Base-by-base conservation (phyloP, 2,888 invertebrate species). In the Hydroisotoma schaefferi region DNA sequence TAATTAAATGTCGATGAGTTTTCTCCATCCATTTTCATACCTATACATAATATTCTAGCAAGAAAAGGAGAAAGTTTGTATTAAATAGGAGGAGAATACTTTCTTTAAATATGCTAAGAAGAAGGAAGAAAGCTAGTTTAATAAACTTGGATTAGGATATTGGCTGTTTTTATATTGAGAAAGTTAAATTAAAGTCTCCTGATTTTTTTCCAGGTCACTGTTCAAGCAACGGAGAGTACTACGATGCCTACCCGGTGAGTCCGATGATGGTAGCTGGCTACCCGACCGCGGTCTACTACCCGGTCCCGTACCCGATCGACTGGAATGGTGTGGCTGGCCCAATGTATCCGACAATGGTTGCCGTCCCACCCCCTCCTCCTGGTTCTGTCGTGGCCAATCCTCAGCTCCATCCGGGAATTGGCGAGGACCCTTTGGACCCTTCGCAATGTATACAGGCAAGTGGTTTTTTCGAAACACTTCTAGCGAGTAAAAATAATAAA, bases 201-300 rank as follows among this genome's bases (percentile, higher is more conserved):
- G 20, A 44, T 46, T 59, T 28, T 55, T 38, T 33, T 28, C 37
- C 51, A 70, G 71, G 71, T 59, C 68, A 69, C 40, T 69, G 70
- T 60, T 63, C 67, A 49, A 61, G 65, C 48, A 67, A 58, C 38
- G 71, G 71, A 44, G 72, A 72, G 57, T 72, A 70, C 57, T 70
- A 66, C 56, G 72, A 72, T 56, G 70, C 70, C 40, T 70, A 70
- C 62, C 71, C 71, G 43, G 64, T 70, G 65, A 69, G 69, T 63
- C 67, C 69, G 56, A 64, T 70, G 59, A 67, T 71, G 69, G 63
- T 69, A 57, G 63, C 64, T 20, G 68, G 68, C 63, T 70, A 70
- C 57, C 67, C 68, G 23, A 58, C 68, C 47, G 57, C 61, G 12
- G 64, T 72, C 29, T 72, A 70, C 56, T 72, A 72, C 58, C 69